Evolutionary conservation across 1,140 invertebrate genomes (phyloP).

Genomic region (Coelopa frigida): DNA sequence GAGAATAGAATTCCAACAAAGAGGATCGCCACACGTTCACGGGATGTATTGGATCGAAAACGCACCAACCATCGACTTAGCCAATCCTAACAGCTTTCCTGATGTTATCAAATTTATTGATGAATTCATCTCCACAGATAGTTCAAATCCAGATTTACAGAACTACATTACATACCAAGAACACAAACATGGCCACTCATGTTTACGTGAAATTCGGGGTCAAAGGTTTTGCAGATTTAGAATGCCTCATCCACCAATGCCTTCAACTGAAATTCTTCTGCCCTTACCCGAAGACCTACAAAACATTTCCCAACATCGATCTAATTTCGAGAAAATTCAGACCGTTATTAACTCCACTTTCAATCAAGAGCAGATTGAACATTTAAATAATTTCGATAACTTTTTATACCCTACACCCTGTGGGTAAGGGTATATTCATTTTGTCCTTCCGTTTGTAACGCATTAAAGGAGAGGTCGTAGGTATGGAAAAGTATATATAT

Average conservation of each 20-base stretch:
- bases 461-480: too few relatives aligned
- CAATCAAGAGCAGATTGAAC: background rate
- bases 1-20: slow-evolving; percentile 45
- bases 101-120: slow-evolving; percentile 16
- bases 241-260: slow-evolving; percentile 8
- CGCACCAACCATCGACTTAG: slow-evolving; percentile 30
- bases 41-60: slow-evolving; percentile 43
- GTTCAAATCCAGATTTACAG: background rate
- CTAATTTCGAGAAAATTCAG: slow-evolving; percentile 6
- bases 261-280: slow-evolving; percentile 4
- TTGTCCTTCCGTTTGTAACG: too few relatives aligned
- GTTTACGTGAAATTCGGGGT: slow-evolving; percentile 3
- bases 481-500: too few relatives aligned
- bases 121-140: slow-evolving; percentile 12
- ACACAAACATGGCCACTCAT: slow-evolving; percentile 9
- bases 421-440: too few relatives aligned
- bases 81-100: slow-evolving; percentile 22
- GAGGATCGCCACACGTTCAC: slow-evolving; percentile 45
- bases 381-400: background rate
- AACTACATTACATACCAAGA: slow-evolving; percentile 5
- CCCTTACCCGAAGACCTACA: slow-evolving; percentile 2
- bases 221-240: slow-evolving; percentile 7
- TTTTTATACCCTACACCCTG: slow-evolving; percentile 9
- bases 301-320: background rate
- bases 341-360: background rate